Base-by-base conservation (phyloP, 2,888 invertebrate species). In the Drymonia ruficornis region DNA sequence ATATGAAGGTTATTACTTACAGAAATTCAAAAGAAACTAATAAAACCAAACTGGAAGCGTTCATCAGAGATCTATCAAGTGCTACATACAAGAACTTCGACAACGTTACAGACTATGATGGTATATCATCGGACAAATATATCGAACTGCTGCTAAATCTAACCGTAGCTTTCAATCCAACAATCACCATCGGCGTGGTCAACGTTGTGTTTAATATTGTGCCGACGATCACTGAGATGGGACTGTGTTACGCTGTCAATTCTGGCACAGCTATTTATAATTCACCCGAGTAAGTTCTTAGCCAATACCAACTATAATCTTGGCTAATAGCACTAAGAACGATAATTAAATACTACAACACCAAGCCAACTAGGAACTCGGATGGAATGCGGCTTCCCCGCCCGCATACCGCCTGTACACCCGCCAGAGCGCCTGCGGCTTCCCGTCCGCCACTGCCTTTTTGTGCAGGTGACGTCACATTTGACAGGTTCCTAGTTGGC, bases 231-330 rank as follows among this genome's bases (percentile, higher is more conserved):
- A 95, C 95, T 0, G 96, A 96, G 78, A 93, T 95, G 90, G 96
- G 96, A 1, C 80, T 95, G 53, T 96, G 96, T 66, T 95, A 95
- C 76, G 89, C 95, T 19, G 94, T 95, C 49, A 96, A 96, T 75
- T 95, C 96, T 0, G 87, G 94, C 67, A 90, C 94, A 31, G 95
- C 95, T 0, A 78, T 93, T 11, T 95, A 94, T 72, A 94, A 93
- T 75, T 93, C 94, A 11, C 93, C 93, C 0, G 70, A 77, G 94
- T 94, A 81, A 91, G 93, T 16, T 11, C 16, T 4, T 15, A 29
- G 42, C 18, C 7, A 9, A 42, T 42, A 42, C n/a, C n/a, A n/a
- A n/a, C n/a, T n/a, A n/a, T n/a, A n/a, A n/a, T n/a, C n/a, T n/a
- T n/a, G n/a, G n/a, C n/a, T n/a, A n/a, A n/a, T n/a, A n/a, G n/a